These are phyloP conservation scores for Nephrotoma flavescens DNA, from an alignment of 2,888 invertebrate species.

Conservation along the genomic window DNA sequence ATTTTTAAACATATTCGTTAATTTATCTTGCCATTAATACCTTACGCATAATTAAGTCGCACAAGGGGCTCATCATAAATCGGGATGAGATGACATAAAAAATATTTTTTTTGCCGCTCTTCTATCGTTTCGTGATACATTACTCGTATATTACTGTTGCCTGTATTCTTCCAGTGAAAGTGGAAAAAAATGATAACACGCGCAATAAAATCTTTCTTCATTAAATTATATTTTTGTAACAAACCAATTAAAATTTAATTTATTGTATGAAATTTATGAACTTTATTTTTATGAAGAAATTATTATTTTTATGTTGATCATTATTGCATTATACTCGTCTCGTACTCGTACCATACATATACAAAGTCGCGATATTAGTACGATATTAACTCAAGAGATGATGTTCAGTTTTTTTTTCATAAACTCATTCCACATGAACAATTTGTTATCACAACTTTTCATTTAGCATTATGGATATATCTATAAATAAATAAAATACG, in stretches of 20 bases:
- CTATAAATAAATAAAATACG: neutral
- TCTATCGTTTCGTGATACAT: neutral
- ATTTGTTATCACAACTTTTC: neutral
- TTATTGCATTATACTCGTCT: neutral
- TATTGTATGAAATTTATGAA: neutral
- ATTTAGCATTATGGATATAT: neutral
- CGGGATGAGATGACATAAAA: neutral
- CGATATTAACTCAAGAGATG: neutral
- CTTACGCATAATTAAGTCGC: neutral
- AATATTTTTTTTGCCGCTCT: neutral
- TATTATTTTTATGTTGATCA: neutral
- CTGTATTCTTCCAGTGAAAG: neutral
- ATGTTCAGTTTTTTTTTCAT: neutral
- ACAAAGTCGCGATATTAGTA: neutral
- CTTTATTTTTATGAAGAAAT: neutral
- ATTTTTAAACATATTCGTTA: neutral
- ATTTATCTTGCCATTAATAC: neutral
- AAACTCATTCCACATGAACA: neutral
- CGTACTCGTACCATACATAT: neutral
- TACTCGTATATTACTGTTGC: neutral
- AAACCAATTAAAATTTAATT: neutral
- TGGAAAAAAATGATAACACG: neutral
- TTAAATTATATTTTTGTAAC: neutral
- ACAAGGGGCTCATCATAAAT: neutral
- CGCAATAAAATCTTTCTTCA: neutral